Percentiles rank a stretch among this genome's conserved stretches.
Evolutionary conservation across 2,888 invertebrate genomes (phyloP).

Genomic region (Hipparchia sbordonii): DNA sequence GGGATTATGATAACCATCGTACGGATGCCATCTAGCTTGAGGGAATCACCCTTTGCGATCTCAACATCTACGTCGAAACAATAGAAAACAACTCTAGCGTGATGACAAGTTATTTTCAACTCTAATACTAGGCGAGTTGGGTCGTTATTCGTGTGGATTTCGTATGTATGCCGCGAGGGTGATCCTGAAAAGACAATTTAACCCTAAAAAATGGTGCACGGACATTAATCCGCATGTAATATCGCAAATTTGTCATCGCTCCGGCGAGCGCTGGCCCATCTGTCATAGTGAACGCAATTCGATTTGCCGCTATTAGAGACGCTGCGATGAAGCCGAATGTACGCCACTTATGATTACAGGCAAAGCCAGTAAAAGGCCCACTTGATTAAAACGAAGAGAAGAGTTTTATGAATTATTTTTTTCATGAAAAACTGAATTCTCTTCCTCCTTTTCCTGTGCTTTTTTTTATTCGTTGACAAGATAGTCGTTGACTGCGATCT

Average conservation of each 20-base stretch:
- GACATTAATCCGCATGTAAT: conserved; percentile 83
- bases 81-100: conserved; percentile 50
- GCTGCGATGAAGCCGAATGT: conserved; percentile 48
- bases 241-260: conserved; percentile 81
- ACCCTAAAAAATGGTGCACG: conserved; percentile 80
- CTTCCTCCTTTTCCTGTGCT: too few species aligned
- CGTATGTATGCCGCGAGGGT: conserved; percentile 52
- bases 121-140: conserved; percentile 39
- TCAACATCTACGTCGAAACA: conserved; percentile 54
- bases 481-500: too few species aligned
- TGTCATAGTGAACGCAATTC: conserved; percentile 71
- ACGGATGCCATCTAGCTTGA: conserved; percentile 75
- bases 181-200: conserved; percentile 80
- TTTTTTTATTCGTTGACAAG: too few species aligned
- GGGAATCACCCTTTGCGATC: conserved; percentile 81
- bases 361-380: conserved; percentile 30
- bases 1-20: conserved; percentile 83
- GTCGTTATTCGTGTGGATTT: conserved; percentile 42
- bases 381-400: background rate
- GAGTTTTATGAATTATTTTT: background rate
- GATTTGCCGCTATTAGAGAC: conserved; percentile 72
- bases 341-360: conserved; percentile 48
- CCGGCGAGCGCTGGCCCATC: conserved; percentile 67
- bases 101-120: conserved; percentile 44
- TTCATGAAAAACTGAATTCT: too few species aligned